A percentile compares a stretch with the other conserved stretches of the same genome.
Evolutionary conservation across 1,140 invertebrate species (phyloP).

Genomic region (Schmidtea mediterranea): DNA sequence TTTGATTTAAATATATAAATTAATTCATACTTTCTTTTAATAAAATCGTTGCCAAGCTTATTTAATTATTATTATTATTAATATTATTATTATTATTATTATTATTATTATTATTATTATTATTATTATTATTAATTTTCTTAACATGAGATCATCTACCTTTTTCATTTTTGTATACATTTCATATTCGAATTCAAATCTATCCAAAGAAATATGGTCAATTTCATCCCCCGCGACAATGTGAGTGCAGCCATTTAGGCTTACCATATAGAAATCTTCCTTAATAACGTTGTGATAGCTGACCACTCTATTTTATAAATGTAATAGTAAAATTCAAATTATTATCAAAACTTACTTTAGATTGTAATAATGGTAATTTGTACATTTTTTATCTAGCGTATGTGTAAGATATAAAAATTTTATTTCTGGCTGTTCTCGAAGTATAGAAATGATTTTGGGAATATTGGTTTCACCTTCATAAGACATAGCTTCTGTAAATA

Average conservation of each 20-base stretch:
- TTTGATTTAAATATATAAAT: too few species aligned
- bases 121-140: too few species aligned
- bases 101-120: too few species aligned
- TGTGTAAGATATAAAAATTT: constrained; percentile 25
- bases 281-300: background rate
- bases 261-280: background rate
- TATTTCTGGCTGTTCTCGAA: constrained; percentile 14
- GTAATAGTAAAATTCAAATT: background rate
- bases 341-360: constrained; percentile 24
- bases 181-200: background rate
- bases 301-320: background rate
- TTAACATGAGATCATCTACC: too few species aligned
- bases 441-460: constrained; percentile 16
- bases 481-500: background rate
- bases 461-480: constrained; percentile 16
- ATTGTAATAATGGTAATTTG: constrained; percentile 26
- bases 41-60: too few species aligned
- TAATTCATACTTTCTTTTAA: too few species aligned
- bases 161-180: too few species aligned
- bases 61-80: too few species aligned
- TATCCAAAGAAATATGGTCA: background rate
- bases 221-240: background rate
- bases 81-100: too few species aligned
- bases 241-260: background rate
- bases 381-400: constrained; percentile 20